Percentiles rank a stretch among this genome's conserved stretches.
These are phyloP conservation scores for Xenentodon cancila DNA, from an alignment of 2,797 vertebrate genomes.

Conservation along the genomic window DNA sequence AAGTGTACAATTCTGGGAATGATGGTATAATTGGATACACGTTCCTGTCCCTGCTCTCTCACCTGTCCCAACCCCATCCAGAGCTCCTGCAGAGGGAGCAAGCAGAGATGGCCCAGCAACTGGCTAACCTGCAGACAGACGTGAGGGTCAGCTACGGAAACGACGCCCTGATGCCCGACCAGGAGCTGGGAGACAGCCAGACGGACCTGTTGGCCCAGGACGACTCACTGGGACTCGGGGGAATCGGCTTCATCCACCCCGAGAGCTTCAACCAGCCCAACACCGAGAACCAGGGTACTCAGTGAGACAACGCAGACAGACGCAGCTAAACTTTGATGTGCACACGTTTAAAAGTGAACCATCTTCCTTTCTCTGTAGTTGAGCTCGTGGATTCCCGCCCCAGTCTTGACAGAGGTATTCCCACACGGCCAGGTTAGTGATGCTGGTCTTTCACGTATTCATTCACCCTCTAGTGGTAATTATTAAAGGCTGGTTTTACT, in stretches of 20 bases:
- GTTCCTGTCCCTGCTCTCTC: no score
- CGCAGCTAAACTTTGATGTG: not conserved
- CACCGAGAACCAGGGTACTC: constrained; percentile 88
- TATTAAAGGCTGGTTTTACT: not conserved
- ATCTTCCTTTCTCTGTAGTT: constrained; percentile 76
- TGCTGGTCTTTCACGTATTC: not conserved
- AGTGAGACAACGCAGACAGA: no score
- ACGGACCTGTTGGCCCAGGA: constrained; percentile 88
- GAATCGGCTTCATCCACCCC: constrained; percentile 92
- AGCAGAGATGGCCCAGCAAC: constrained; percentile 93
- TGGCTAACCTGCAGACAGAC: constrained; percentile 95
- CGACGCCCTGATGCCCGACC: constrained; percentile 95
- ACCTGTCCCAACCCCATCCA: constrained; percentile 30
- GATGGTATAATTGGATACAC: not conserved
- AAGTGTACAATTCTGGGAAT: no score
- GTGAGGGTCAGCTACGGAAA: constrained; percentile 97
- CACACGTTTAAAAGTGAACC: not conserved
- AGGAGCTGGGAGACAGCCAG: constrained; percentile 85
- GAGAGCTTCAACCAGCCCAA: constrained; percentile 95
- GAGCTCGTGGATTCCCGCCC: constrained; percentile 95
- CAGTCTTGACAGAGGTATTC: constrained; percentile 91
- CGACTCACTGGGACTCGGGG: constrained; percentile 84
- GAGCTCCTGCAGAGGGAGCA: constrained; percentile 96
- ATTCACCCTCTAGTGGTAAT: constrained; percentile 19
- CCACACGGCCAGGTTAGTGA: constrained; percentile 94